These are phyloP conservation scores for Tetraneura akinire DNA, from an alignment of 1,140 invertebrate species.

Conservation along the genomic window DNA sequence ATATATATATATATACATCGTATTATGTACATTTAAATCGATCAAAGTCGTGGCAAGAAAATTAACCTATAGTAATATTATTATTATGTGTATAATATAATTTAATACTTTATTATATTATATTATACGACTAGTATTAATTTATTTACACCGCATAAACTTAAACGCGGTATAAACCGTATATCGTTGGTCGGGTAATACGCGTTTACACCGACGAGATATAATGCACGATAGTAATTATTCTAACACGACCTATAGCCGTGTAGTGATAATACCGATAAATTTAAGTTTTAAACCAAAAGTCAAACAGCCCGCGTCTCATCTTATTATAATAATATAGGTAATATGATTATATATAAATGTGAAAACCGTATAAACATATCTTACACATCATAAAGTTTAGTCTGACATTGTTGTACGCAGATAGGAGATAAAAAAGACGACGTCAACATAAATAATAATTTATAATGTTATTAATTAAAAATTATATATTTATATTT, in stretches of 20 bases:
- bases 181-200: background rate
- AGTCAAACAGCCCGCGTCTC: background rate
- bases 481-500: too few species aligned
- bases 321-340: too few species aligned
- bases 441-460: too few species aligned
- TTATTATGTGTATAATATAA: too few species aligned
- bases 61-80: slow-evolving; percentile 5
- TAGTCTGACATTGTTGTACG: background rate
- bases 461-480: too few species aligned
- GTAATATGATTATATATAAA: background rate
- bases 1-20: background rate
- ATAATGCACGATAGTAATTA: too few species aligned
- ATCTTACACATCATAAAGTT: background rate
- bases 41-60: background rate
- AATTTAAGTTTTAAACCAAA: slow-evolving; percentile 22
- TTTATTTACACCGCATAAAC: background rate
- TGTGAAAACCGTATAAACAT: background rate
- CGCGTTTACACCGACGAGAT: too few species aligned
- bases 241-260: too few species aligned
- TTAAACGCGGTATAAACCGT: background rate
- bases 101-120: too few species aligned
- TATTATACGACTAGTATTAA: background rate
- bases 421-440: too few species aligned
- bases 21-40: background rate
- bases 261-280: background rate